Percentiles rank a stretch among this genome's conserved stretches.
Conservation (phyloP, 2,113 vertebrate genomes). For the Pelobates fuscus region DNA sequence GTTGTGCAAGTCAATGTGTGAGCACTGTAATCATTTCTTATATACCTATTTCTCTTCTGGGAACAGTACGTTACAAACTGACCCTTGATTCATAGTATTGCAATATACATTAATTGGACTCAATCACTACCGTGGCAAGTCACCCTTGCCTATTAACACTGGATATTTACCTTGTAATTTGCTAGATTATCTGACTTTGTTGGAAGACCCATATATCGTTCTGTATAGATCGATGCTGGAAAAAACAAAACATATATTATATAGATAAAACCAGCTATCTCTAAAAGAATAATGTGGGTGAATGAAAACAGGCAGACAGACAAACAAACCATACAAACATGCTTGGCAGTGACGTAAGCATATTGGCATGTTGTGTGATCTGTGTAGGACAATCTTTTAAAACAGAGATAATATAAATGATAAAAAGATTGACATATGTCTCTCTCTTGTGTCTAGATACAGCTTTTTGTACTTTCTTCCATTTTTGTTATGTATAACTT, state of each 20-base stretch:
- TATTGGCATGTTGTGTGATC: too few species aligned
- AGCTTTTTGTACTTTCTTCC: too few species aligned
- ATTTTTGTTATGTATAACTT: too few species aligned
- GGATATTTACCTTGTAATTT: constrained; percentile 81
- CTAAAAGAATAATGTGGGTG: too few species aligned
- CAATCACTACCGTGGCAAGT: not conserved
- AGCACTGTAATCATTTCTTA: not conserved
- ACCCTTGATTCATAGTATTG: not conserved
- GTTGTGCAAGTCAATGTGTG: not conserved
- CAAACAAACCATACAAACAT: too few species aligned
- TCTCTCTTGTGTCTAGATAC: too few species aligned
- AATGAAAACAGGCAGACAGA: not conserved
- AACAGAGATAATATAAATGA: too few species aligned
- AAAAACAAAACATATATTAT: constrained; percentile 23
- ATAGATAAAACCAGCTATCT: not conserved
- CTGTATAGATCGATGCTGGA: constrained; percentile 81
- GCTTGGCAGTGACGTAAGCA: too few species aligned
- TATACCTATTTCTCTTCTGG: not conserved
- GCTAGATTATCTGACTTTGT: constrained; percentile 79
- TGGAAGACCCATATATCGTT: constrained; percentile 93
- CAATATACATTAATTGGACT: not conserved
- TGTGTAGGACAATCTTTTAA: too few species aligned
- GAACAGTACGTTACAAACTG: not conserved
- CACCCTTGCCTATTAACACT: too few species aligned
- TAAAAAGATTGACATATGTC: too few species aligned